These are phyloP conservation scores for Pionites leucogaster DNA, from an alignment of 2,113 vertebrate genomes.

Conservation along the genomic window DNA sequence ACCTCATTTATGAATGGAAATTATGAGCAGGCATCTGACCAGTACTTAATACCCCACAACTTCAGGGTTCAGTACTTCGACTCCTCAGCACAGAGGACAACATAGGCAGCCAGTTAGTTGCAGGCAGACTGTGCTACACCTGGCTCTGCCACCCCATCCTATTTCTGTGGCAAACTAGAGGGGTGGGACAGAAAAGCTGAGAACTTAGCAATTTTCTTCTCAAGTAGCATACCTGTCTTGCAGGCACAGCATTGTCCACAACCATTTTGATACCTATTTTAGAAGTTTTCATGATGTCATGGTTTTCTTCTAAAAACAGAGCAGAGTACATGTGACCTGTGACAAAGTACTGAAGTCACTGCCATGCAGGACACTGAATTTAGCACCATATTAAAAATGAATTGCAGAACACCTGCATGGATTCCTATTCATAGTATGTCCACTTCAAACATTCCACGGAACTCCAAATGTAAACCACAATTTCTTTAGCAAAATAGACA, in stretches of 20 bases:
- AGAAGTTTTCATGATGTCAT: neutral
- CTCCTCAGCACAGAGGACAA: neutral
- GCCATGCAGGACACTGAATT: neutral
- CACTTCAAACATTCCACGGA: neutral
- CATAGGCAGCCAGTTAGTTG: fast-evolving
- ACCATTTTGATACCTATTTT: neutral
- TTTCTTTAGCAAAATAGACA: neutral
- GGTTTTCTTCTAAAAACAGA: neutral
- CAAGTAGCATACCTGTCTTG: neutral
- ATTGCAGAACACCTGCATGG: neutral
- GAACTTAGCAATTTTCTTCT: neutral
- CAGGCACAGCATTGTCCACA: neutral
- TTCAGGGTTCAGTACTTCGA: neutral
- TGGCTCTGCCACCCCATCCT: neutral
- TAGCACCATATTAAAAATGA: neutral
- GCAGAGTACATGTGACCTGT: neutral
- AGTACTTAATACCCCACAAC: neutral
- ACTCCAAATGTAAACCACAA: neutral
- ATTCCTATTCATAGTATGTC: neutral
- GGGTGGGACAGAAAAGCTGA: neutral
- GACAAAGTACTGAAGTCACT: neutral
- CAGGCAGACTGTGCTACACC: neutral
- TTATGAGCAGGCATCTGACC: neutral
- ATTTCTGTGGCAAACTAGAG: neutral
- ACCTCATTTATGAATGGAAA: neutral